Conservation (phyloP, 1,140 invertebrate species). For the Caenorhabditis brenneri region DNA sequence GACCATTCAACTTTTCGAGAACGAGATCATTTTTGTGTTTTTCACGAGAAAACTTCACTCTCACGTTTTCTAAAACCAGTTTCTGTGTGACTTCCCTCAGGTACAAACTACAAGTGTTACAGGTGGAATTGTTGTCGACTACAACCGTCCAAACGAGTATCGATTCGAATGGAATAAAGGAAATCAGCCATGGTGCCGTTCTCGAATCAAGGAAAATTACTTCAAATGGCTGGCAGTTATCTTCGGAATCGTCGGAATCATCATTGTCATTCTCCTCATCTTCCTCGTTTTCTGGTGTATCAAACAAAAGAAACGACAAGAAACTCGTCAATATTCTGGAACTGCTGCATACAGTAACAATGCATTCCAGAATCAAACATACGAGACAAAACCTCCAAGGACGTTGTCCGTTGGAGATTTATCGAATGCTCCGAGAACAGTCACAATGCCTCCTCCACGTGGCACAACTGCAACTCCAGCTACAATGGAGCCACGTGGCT, state of each 20-base stretch:
- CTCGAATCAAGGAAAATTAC: slow-evolving; percentile 70
- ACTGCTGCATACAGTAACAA: slow-evolving; percentile 10
- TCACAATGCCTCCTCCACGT: slow-evolving; percentile 12
- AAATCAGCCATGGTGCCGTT: slow-evolving; percentile 68
- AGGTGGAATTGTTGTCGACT: slow-evolving; percentile 62
- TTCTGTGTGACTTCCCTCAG: too few species aligned
- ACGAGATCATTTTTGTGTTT: too few species aligned
- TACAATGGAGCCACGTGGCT: slow-evolving; percentile 15
- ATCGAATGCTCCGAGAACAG: slow-evolving; percentile 2
- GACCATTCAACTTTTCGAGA: too few species aligned
- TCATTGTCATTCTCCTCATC: slow-evolving; percentile 52
- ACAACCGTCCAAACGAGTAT: slow-evolving; percentile 62
- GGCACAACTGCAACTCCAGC: background rate
- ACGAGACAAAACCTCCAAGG: slow-evolving; percentile 10
- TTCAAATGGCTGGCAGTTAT: slow-evolving; percentile 67
- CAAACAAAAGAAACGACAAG: slow-evolving; percentile 49
- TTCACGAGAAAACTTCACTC: too few species aligned
- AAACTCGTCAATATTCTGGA: background rate
- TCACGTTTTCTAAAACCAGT: too few species aligned
- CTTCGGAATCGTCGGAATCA: slow-evolving; percentile 52
- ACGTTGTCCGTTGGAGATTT: slow-evolving; percentile 15
- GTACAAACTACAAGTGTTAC: too few species aligned
- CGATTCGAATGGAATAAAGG: slow-evolving; percentile 71
- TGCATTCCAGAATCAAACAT: slow-evolving; percentile 24
- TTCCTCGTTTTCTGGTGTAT: slow-evolving; percentile 57